Evolutionary conservation across 2,113 vertebrate genomes (phyloP).

Genomic region (Panthera tigris): DNA sequence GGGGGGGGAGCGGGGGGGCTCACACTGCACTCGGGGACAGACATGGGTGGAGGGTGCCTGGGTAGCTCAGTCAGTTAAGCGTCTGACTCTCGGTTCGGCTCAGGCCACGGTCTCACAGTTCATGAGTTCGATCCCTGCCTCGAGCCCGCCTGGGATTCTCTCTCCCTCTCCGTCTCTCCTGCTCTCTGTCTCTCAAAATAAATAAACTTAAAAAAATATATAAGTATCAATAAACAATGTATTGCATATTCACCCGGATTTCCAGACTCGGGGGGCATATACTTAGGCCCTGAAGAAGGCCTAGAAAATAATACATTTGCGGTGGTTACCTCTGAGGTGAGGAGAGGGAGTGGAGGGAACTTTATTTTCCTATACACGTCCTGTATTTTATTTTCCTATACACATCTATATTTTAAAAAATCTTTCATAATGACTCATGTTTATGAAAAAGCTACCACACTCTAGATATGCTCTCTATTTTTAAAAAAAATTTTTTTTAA

Average conservation of each 20-base stretch:
- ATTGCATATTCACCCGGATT: not conserved
- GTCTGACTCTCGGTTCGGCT: no score
- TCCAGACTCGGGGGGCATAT: not conserved
- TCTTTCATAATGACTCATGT: not conserved
- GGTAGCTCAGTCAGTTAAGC: no score
- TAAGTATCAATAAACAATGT: not conserved
- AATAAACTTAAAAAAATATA: not conserved
- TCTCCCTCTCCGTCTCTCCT: no score
- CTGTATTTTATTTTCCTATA: not conserved
- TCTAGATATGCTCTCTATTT: not conserved
- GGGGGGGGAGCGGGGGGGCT: no score
- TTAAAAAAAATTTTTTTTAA: no score
- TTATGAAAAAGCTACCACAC: not conserved
- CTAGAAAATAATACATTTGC: not conserved
- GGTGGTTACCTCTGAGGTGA: not conserved
- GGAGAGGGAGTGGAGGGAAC: not conserved
- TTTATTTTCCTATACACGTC: not conserved
- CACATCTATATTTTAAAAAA: not conserved
- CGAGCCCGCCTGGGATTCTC: no score
- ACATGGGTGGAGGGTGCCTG: no score
- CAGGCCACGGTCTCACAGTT: no score
- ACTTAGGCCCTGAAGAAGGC: not conserved
- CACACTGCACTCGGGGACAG: no score
- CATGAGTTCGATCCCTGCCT: no score
- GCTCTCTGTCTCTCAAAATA: no score